These are phyloP conservation scores for Zaprionus kolodkinae DNA, from an alignment of 1,140 invertebrate species.

Conservation along the genomic window DNA sequence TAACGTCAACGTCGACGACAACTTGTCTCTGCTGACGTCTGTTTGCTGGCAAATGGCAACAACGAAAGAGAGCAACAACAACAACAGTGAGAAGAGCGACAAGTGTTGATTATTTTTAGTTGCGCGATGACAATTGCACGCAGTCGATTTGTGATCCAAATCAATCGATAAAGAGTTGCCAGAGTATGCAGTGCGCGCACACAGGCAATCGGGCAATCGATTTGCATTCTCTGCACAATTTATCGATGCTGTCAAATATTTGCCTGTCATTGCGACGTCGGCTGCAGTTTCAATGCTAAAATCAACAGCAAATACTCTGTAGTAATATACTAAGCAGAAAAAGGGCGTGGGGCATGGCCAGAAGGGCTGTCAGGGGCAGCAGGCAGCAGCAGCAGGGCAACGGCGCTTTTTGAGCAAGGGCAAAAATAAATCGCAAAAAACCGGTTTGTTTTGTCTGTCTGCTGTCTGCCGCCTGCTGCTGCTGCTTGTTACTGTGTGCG, in stretches of 20 bases:
- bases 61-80: slow-evolving; percentile 24
- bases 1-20: slow-evolving; percentile 42
- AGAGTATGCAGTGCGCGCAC: background rate
- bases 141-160: background rate
- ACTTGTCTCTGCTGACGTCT: slow-evolving; percentile 65
- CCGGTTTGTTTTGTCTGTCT: slow-evolving; percentile 70
- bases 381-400: background rate
- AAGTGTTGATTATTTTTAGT: slow-evolving; percentile 66
- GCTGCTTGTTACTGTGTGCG: slow-evolving; percentile 49
- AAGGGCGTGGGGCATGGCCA: slow-evolving; percentile 28
- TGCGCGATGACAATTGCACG: slow-evolving; percentile 2
- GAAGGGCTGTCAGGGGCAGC: slow-evolving; percentile 1
- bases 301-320: slow-evolving; percentile 68
- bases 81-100: background rate
- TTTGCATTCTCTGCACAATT: slow-evolving; percentile 13
- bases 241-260: slow-evolving; percentile 21
- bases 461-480: slow-evolving; percentile 44
- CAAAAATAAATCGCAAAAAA: slow-evolving; percentile 81
- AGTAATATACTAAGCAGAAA: slow-evolving; percentile 66
- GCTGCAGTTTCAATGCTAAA: slow-evolving; percentile 47
- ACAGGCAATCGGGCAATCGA: background rate
- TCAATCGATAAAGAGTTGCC: slow-evolving; percentile 1
- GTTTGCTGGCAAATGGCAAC: slow-evolving; percentile 62
- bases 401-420: slow-evolving; percentile 41
- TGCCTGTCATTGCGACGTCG: slow-evolving; percentile 31